These are phyloP conservation scores for Rhyacophila evoluta DNA, from an alignment of 2,888 invertebrate genomes.

Conservation along the genomic window DNA sequence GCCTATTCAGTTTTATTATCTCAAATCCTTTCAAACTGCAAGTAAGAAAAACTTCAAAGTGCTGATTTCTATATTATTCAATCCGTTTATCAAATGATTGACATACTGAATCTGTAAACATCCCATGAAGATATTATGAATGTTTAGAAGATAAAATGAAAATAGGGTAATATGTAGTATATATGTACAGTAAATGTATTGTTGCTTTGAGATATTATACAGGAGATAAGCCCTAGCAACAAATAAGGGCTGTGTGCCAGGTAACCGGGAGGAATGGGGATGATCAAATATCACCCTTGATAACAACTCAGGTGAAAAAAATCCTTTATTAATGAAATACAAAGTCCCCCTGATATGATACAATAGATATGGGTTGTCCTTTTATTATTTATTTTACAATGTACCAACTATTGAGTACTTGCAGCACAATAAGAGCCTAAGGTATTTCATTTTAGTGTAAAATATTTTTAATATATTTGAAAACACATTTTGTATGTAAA, in stretches of 20 bases:
- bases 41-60: constrained; percentile 1
- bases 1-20: too few relatives aligned
- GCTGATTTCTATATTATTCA: neutral
- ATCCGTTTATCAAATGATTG: neutral
- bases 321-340: constrained; percentile 53
- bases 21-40: too few relatives aligned
- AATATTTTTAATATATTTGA: too few relatives aligned
- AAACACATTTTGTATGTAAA: too few relatives aligned
- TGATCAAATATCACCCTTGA: constrained; percentile 51
- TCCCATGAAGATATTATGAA: constrained; percentile 23
- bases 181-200: constrained; percentile 39
- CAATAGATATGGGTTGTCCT: constrained; percentile 7
- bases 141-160: constrained; percentile 28
- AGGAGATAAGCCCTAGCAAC: constrained; percentile 52
- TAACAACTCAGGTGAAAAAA: constrained; percentile 52
- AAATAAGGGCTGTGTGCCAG: constrained; percentile 44
- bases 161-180: constrained; percentile 39
- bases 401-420: too few relatives aligned
- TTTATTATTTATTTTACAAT: constrained; percentile 47
- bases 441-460: too few relatives aligned
- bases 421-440: too few relatives aligned
- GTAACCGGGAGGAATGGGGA: constrained; percentile 32
- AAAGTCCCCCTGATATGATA: constrained; percentile 2
- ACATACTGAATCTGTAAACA: constrained; percentile 19
- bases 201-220: constrained; percentile 40